Percentiles rank a stretch among this genome's conserved stretches.
Conservation (phyloP, 2,888 invertebrate genomes). For the Drosophila birchii region DNA sequence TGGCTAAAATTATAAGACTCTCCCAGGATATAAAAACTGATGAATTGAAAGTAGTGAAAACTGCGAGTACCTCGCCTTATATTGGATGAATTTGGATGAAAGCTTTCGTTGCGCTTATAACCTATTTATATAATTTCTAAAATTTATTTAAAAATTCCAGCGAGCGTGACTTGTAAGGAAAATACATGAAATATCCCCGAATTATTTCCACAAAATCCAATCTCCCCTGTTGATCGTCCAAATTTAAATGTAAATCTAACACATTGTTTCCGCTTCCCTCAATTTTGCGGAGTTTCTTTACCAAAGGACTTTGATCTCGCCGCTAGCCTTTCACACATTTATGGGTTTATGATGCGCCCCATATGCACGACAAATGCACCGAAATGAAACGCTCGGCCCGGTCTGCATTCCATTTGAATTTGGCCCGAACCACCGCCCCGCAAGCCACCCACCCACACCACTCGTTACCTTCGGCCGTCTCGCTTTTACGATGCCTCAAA, state of each 20-base stretch:
- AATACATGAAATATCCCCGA: neutral
- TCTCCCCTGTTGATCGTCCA: neutral
- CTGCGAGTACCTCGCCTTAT: no score
- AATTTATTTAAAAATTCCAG: neutral
- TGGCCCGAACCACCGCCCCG: conserved; percentile 22
- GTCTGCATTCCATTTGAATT: conserved; percentile 43
- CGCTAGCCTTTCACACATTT: conserved; percentile 73
- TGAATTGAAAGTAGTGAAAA: no score
- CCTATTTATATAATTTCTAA: no score
- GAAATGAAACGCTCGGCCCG: conserved; percentile 31
- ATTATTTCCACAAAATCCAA: neutral
- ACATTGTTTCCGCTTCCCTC: conserved; percentile 7
- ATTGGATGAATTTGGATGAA: no score
- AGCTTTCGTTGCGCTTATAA: no score
- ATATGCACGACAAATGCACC: conserved; percentile 62
- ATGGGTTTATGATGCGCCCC: conserved; percentile 74
- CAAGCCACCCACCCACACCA: conserved; percentile 8
- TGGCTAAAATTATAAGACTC: no score
- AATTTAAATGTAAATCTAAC: conserved; percentile 17
- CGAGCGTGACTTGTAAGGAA: neutral
- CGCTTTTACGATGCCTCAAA: conserved; percentile 74
- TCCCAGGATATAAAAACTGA: no score
- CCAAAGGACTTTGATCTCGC: conserved; percentile 66
- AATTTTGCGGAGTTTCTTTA: conserved; percentile 21
- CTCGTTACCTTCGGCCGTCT: conserved; percentile 32